phyloP scores from a whole-genome alignment of 2,113 vertebrate genomes.

The Cololabis saira region DNA sequence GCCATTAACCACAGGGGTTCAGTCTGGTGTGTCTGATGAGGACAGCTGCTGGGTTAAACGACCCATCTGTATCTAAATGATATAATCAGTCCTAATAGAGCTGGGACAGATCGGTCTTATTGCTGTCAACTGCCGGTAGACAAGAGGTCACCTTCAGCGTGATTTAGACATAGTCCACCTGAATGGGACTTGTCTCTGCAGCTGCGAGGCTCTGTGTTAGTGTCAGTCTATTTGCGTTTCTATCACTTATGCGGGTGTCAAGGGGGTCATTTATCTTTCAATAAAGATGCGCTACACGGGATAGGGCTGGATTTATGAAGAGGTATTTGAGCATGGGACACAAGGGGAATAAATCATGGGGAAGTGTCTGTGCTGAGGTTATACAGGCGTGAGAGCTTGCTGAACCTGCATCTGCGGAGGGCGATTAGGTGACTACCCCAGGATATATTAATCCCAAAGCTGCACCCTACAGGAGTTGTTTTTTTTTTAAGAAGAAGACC shows the following conservation, averaged over 20 bases:
- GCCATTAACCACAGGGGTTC: conserved; percentile 65
- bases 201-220: not conserved
- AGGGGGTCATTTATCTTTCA: conserved; percentile 32
- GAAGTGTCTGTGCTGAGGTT: conserved; percentile 47
- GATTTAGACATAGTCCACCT: conserved; percentile 32
- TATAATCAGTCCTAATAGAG: conserved; percentile 74
- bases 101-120: conserved; percentile 59
- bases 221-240: not conserved
- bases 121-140: conserved; percentile 60
- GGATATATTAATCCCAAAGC: conserved; percentile 29
- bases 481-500: conserved; percentile 10
- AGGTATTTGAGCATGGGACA: conserved; percentile 24
- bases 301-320: conserved; percentile 42
- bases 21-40: conserved; percentile 69
- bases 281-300: conserved; percentile 4
- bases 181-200: conserved; percentile 14
- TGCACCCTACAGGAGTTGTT: conserved; percentile 16
- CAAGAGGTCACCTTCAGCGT: conserved; percentile 67
- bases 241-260: conserved; percentile 14
- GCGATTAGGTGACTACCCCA: conserved; percentile 2
- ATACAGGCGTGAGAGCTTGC: conserved; percentile 2
- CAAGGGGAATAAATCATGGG: conserved; percentile 43
- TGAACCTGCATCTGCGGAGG: conserved; percentile 16
- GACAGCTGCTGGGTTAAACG: conserved; percentile 76
- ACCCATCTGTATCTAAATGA: conserved; percentile 74